These are phyloP conservation scores for Euplexia lucipara DNA, from an alignment of 2,888 invertebrate species.

Conservation along the genomic window DNA sequence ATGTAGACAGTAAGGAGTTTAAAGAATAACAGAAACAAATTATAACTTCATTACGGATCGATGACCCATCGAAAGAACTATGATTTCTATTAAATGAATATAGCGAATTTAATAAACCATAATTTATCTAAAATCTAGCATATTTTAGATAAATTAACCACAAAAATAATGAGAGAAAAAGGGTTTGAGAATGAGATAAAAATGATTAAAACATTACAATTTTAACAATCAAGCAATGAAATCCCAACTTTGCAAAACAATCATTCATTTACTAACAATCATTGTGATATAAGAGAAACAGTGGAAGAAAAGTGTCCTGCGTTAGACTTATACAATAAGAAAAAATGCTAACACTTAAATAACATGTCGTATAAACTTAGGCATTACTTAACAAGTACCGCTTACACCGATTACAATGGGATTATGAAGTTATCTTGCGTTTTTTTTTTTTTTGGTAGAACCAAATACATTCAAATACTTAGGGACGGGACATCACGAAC, in stretches of 20 bases:
- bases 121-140: too few relatives aligned
- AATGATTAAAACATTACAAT: neutral
- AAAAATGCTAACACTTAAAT: constrained; percentile 87
- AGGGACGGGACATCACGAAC: too few relatives aligned
- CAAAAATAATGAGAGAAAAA: neutral
- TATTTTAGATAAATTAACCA: neutral
- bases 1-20: neutral
- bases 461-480: too few relatives aligned
- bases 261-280: constrained; percentile 55
- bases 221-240: constrained; percentile 14
- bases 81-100: too few relatives aligned
- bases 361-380: constrained; percentile 88
- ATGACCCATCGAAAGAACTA: neutral
- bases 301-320: constrained; percentile 80
- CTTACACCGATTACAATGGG: constrained; percentile 80
- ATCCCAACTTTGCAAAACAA: constrained; percentile 66
- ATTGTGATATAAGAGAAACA: constrained; percentile 62
- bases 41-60: neutral
- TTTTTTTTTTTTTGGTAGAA: constrained; percentile 58
- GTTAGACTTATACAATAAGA: constrained; percentile 85
- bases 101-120: too few relatives aligned
- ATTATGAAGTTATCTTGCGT: constrained; percentile 62
- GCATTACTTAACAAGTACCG: constrained; percentile 88
- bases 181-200: too few relatives aligned
- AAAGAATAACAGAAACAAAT: constrained; percentile 11